Evolutionary conservation across 2,113 vertebrate species (phyloP), one percentile per base, ranked within the genome.

Genomic region (Vidua chalybeata): DNA sequence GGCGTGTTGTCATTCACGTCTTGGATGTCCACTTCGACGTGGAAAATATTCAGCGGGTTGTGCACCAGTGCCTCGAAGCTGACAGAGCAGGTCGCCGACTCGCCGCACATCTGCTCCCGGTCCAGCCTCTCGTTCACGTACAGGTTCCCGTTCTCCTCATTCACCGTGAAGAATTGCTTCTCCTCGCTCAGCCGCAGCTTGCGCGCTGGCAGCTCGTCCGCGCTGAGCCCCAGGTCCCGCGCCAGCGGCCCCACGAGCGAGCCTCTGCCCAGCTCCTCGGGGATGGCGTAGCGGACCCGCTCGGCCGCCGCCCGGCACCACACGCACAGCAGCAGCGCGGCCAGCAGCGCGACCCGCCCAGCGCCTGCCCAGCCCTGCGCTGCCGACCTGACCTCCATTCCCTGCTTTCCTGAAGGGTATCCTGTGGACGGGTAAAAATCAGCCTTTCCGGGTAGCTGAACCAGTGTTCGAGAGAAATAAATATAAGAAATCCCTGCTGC

Each of bases 171-270:
- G 35, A 7, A 35, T 35, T 35, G 35, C 35, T 35, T 35, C 35
- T 35, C n/a, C n/a, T n/a, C n/a, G n/a, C n/a, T n/a, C 35, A 35
- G 7, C 7, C 61, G 41, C 41, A 41, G 41, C 41, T 41, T 84
- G 58, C 81, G 81, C 46, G 49, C 81, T 58, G 69, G 58, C 49
- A 84, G 82, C 59, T 84, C 31, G 59, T 84, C 41, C 11, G 73
- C 13, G 74, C 81, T 79, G 39, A 95, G 87, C 9, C 92, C 84
- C 90, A 95, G 48, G 39, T 95, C 93, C 92, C 56, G 39, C 23
- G 84, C 95, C 77, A 96, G 93, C 30, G 93, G 81, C 73, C 94
- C 96, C 73, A 95, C 96, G 31, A 96, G 87, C 43, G 96, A 96
- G 18, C 95, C 96, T 66, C 35, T 94, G 73, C 22, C 39, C 91